phyloP scores from a whole-genome alignment of 2,888 invertebrate species.

The Stegana nigrithorax region DNA sequence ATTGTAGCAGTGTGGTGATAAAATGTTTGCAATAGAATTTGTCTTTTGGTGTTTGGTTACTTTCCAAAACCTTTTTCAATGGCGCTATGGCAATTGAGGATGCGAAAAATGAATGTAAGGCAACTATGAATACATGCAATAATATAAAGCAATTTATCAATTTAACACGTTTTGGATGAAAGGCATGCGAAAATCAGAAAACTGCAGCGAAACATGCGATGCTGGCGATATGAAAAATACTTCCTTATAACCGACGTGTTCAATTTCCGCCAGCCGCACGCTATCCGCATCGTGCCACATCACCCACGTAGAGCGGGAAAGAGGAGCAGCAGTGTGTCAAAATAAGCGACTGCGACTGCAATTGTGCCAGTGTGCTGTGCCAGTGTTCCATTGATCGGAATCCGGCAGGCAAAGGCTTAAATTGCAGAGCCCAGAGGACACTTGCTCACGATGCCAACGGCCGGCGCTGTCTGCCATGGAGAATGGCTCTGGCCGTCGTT shows the following conservation, averaged over 20 bases:
- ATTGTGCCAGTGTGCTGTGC: not conserved
- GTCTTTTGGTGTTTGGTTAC: not conserved
- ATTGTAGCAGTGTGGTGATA: too few species aligned
- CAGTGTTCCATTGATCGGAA: slow-evolving; percentile 3
- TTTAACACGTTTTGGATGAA: slow-evolving; percentile 19
- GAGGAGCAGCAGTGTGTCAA: not conserved
- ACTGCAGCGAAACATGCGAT: slow-evolving; percentile 11
- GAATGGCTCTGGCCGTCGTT: not conserved
- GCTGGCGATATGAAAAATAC: slow-evolving; percentile 34
- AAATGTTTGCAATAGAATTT: too few species aligned
- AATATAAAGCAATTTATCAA: slow-evolving; percentile 9
- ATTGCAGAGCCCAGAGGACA: slow-evolving; percentile 10
- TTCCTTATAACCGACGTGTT: slow-evolving; percentile 45
- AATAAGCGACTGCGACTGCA: not conserved
- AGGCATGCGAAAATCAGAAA: not conserved
- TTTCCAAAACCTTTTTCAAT: too few species aligned
- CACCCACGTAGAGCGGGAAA: not conserved
- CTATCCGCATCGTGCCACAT: not conserved
- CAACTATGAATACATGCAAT: too few species aligned
- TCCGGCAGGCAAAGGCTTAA: slow-evolving; percentile 5
- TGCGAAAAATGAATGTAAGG: too few species aligned
- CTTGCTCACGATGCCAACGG: not conserved
- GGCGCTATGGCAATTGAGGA: too few species aligned
- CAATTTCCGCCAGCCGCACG: slow-evolving; percentile 38
- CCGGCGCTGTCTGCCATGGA: too few species aligned